Evolutionary conservation across 2,113 vertebrate genomes (phyloP).

Genomic region (Callospermophilus lateralis): DNA sequence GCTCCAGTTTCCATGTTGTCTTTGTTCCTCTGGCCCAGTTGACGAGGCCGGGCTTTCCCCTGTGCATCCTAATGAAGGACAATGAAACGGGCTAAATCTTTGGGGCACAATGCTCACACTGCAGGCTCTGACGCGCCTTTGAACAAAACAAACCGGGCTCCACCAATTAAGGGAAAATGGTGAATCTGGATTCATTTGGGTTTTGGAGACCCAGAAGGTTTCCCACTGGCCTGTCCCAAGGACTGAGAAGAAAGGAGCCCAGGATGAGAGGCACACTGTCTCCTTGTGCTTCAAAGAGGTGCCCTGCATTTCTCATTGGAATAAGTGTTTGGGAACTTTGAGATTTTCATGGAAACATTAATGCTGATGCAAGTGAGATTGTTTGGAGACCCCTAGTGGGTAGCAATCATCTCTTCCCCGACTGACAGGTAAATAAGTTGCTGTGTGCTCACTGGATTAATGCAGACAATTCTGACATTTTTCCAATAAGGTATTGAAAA

Average conservation of each 20-base stretch:
- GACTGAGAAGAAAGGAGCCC: conserved; percentile 58
- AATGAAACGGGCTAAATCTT: conserved; percentile 74
- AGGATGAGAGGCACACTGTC: conserved; percentile 59
- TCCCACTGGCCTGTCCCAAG: conserved; percentile 71
- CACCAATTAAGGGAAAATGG: conserved; percentile 78
- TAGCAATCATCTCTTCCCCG: not conserved
- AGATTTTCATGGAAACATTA: not conserved
- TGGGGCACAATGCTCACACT: conserved; percentile 79
- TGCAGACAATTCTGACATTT: not conserved
- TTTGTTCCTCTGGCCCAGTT: conserved; percentile 85
- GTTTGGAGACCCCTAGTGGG: not conserved
- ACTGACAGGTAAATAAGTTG: not conserved
- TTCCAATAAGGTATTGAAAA: not conserved
- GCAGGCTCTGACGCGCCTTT: conserved; percentile 77
- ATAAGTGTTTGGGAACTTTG: not conserved
- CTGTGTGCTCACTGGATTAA: not conserved
- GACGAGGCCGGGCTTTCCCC: conserved; percentile 70
- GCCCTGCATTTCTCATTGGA: not conserved
- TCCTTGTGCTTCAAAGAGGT: conserved; percentile 69
- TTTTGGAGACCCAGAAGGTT: conserved; percentile 62
- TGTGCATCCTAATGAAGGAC: conserved; percentile 88
- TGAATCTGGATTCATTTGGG: conserved; percentile 58
- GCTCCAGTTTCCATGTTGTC: conserved; percentile 87
- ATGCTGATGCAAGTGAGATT: not conserved
- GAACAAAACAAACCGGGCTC: conserved; percentile 69